phyloP scores from a whole-genome alignment of 2,888 invertebrate species.

The Scrobipalpa atriplicella region DNA sequence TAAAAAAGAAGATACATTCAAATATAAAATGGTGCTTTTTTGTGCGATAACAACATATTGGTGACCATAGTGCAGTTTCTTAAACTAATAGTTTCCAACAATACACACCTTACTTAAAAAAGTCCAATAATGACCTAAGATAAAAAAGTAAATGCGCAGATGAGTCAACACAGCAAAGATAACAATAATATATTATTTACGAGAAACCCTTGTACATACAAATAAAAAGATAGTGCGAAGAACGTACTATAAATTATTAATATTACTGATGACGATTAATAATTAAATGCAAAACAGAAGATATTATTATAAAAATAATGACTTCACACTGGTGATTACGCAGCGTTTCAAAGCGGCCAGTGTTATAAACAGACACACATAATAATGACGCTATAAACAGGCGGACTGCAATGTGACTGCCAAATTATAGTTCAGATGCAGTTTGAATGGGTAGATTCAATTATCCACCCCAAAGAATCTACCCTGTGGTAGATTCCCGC shows the following conservation, averaged over 20 bases:
- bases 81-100: slow-evolving; percentile 18
- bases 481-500: too few species aligned
- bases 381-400: too few species aligned
- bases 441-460: too few species aligned
- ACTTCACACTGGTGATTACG: too few species aligned
- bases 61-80: background rate
- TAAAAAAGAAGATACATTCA: background rate
- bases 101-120: slow-evolving; percentile 75
- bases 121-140: slow-evolving; percentile 77
- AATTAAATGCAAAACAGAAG: background rate
- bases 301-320: too few species aligned
- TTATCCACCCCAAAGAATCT: too few species aligned
- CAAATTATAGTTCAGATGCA: too few species aligned
- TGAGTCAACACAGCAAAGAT: slow-evolving; percentile 24
- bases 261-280: background rate
- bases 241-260: too few species aligned
- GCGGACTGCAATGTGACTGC: too few species aligned
- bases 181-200: slow-evolving; percentile 24
- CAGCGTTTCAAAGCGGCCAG: too few species aligned
- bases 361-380: too few species aligned
- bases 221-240: slow-evolving; percentile 6
- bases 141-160: slow-evolving; percentile 53
- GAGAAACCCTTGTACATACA: slow-evolving; percentile 20
- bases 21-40: slow-evolving; percentile 16
- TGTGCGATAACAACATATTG: slow-evolving; percentile 22